Percentiles rank a stretch among this genome's conserved stretches.
Conservation (phyloP, 2,113 vertebrate species). For the Egretta garzetta region DNA sequence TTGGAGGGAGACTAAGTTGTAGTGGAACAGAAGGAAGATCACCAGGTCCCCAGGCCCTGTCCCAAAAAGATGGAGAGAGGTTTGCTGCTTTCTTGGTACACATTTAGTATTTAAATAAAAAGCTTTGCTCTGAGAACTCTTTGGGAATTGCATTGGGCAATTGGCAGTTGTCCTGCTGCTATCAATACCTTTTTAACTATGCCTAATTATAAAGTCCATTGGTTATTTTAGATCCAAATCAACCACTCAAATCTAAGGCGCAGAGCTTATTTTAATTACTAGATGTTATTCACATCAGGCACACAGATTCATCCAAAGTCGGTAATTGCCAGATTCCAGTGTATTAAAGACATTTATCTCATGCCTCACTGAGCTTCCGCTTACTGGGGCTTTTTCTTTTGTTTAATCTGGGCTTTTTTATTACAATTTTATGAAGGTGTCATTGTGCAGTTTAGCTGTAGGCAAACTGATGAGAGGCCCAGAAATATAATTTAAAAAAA, state of each 20-base stretch:
- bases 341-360: not conserved
- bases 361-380: not conserved
- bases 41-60: not conserved
- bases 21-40: not conserved
- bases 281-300: not conserved
- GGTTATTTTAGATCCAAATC: not conserved
- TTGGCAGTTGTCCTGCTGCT: not conserved
- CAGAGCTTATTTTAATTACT: too few relatives aligned
- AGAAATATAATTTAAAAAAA: not conserved
- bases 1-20: not conserved
- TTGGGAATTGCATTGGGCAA: not conserved
- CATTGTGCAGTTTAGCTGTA: not conserved
- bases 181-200: not conserved
- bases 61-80: not conserved
- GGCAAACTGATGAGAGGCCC: not conserved
- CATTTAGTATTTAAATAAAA: not conserved
- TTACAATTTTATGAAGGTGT: not conserved
- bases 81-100: not conserved
- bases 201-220: not conserved
- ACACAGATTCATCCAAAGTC: not conserved
- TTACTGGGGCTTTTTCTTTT: not conserved
- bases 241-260: not conserved
- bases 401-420: not conserved
- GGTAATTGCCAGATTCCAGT: not conserved
- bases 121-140: not conserved